Evolutionary conservation across 2,113 vertebrate genomes (phyloP), one percentile per base, ranked within the genome.

Genomic region (Grallaria varia): DNA sequence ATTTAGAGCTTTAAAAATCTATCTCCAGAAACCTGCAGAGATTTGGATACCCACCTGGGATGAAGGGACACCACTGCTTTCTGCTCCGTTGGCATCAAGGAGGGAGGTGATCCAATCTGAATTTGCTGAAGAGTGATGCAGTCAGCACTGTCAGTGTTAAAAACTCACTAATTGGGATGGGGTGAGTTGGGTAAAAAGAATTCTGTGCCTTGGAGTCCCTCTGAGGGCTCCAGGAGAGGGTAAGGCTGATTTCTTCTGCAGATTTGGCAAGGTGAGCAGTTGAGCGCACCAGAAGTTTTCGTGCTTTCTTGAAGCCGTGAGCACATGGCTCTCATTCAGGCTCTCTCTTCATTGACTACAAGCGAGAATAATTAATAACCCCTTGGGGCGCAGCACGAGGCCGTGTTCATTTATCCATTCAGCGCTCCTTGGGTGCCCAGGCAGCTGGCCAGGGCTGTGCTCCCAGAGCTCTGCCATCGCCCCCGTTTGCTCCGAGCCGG

Each of bases 61-160:
- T 1, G 3, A 58, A 55, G 39, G 21, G 33, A 50, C 75, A 39
- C 10, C 0, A 2, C 2, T 0, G 0, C 33, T 42, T 68, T 37
- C 44, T 2, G 7, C 24, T 72, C 40, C 42, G 27, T 60, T 15
- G 20, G 39, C 17, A 45, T 24, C 3, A 5, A 21, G 24, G 16
- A 52, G 14, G 27, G 35, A 72, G 18, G 50, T 55, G 20, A 14
- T 71, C 33, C 47, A 33, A 50, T 40, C 27, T 8, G 84, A 75
- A 5, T 19, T 30, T 33, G 76, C 42, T 39, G n/a, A 58, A 25
- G 5, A 27, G 22, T 10, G 10, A 45, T 15, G 25, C 33, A 52
- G 30, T 20, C 2, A 0, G 37, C 2, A 3, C 8, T 72, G 16
- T 59, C 30, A 47, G 49, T 8, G 13, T 52, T 78, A 85, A 40